phyloP scores from a whole-genome alignment of 2,888 invertebrate species.

The Nineta flava region DNA sequence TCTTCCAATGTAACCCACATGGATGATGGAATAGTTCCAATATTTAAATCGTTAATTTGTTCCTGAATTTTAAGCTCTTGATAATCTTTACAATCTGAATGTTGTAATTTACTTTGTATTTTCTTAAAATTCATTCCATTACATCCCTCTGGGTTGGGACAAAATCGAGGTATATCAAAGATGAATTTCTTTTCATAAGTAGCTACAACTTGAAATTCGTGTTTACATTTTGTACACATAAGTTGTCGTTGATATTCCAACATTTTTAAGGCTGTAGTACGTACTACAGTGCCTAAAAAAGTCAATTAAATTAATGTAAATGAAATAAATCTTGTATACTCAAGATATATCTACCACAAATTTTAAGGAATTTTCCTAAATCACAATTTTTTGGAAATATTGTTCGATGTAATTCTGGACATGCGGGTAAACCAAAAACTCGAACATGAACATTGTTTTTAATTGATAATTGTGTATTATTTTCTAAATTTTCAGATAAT shows the following conservation, averaged over 20 bases:
- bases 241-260: conserved; percentile 59
- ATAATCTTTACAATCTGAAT: conserved; percentile 59
- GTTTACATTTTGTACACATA: conserved; percentile 62
- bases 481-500: conserved; percentile 26
- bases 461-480: conserved; percentile 24
- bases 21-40: conserved; percentile 57
- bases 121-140: conserved; percentile 34
- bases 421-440: conserved; percentile 47
- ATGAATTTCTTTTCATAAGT: conserved; percentile 38
- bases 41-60: conserved; percentile 51
- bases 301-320: not conserved
- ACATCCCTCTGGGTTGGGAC: conserved; percentile 40
- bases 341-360: conserved; percentile 37
- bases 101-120: conserved; percentile 35
- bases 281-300: conserved; percentile 58
- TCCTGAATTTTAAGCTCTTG: conserved; percentile 80
- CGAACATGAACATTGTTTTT: conserved; percentile 54
- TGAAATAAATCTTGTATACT: too few species aligned
- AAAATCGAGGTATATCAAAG: conserved; percentile 31
- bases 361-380: conserved; percentile 52
- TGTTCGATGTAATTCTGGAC: conserved; percentile 47
- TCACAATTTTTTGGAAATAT: conserved; percentile 55
- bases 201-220: conserved; percentile 45
- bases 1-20: conserved; percentile 67
- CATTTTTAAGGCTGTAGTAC: conserved; percentile 59